Percentiles rank a stretch among this genome's conserved stretches.
Evolutionary conservation across 2,113 vertebrate genomes (phyloP).

Genomic region (Corythoichthys haematopterus): DNA sequence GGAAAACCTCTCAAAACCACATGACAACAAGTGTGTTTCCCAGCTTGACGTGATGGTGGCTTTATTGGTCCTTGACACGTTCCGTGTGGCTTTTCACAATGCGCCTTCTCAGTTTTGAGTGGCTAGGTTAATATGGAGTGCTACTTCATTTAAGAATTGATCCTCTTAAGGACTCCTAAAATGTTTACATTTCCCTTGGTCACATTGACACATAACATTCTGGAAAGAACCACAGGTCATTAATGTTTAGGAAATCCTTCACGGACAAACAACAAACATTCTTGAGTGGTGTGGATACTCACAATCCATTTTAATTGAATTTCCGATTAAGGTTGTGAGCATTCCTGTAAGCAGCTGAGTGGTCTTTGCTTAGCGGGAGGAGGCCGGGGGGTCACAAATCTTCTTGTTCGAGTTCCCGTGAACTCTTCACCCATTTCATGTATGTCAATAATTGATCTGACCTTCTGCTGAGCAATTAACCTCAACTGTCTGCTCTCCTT

Average conservation of each 20-base stretch:
- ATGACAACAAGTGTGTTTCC: too few species aligned
- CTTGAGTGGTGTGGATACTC: background rate
- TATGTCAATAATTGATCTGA: conserved; percentile 48
- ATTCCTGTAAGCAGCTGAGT: background rate
- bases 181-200: background rate
- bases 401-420: conserved; percentile 1
- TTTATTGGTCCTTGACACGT: background rate
- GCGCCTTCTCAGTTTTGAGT: background rate
- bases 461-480: conserved; percentile 53
- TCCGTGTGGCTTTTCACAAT: background rate
- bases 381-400: conserved; percentile 16
- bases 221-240: background rate
- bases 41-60: too few species aligned
- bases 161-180: conserved; percentile 4
- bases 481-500: conserved; percentile 33
- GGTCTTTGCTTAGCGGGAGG: background rate
- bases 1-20: too few species aligned
- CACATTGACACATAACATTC: background rate
- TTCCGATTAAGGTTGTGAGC: background rate
- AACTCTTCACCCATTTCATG: conserved; percentile 18
- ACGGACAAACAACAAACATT: background rate
- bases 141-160: background rate
- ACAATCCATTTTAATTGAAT: background rate
- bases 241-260: background rate
- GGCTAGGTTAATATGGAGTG: background rate